Percentiles rank a stretch among this genome's conserved stretches.
Conservation (phyloP, 2,797 vertebrate genomes). For the Mormyrus proboscirostris region DNA sequence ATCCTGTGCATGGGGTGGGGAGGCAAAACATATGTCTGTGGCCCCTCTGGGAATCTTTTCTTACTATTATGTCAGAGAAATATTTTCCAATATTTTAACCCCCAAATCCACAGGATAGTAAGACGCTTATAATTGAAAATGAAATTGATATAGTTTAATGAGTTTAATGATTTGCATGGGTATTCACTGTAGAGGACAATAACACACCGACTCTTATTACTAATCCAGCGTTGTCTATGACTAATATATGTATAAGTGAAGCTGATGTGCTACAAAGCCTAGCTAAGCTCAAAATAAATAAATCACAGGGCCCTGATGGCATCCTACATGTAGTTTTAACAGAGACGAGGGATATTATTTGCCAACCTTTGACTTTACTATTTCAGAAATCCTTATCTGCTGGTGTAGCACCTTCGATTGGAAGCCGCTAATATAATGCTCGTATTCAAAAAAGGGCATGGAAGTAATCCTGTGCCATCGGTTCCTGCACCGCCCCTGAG, state of each 20-base stretch:
- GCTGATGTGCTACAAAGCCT: neutral
- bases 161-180: neutral
- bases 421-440: neutral
- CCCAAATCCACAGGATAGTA: neutral
- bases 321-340: neutral
- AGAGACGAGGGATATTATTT: neutral
- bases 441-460: neutral
- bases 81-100: neutral
- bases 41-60: neutral
- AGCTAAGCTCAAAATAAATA: neutral
- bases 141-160: neutral
- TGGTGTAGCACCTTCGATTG: neutral
- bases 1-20: too few species aligned
- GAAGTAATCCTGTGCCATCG: neutral
- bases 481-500: too few species aligned
- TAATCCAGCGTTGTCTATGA: neutral
- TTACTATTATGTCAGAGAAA: neutral
- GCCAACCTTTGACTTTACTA: neutral
- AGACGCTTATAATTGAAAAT: neutral
- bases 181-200: neutral
- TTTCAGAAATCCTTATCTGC: neutral
- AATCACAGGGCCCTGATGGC: neutral
- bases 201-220: neutral
- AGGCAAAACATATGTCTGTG: neutral
- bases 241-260: neutral